Evolutionary conservation across 2,113 vertebrate genomes (phyloP).

Genomic region (Potamarius usumacintae): DNA sequence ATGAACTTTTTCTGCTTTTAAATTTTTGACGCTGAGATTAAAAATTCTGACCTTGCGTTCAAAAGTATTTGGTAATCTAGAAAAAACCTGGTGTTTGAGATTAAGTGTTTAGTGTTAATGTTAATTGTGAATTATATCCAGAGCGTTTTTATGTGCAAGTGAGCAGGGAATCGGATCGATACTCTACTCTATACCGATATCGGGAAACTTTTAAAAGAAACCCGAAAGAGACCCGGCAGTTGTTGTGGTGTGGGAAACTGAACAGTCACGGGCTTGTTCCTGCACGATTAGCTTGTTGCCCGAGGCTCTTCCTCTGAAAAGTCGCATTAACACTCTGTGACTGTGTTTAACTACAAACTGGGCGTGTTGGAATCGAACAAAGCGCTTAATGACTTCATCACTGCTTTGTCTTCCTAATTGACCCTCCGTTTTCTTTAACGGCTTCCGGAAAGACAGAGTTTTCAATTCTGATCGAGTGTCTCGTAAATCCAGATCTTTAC

Average conservation of each 20-base stretch:
- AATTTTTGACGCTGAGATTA: background rate
- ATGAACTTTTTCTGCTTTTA: background rate
- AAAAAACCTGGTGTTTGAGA: no score
- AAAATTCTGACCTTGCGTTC: background rate
- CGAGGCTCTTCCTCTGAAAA: constrained; percentile 24
- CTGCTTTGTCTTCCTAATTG: background rate
- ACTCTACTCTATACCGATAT: background rate
- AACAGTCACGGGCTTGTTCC: constrained; percentile 23
- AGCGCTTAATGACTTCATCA: background rate
- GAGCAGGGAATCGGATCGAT: background rate
- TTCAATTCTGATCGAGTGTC: background rate
- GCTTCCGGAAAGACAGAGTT: background rate
- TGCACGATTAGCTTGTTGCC: background rate
- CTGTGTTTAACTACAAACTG: background rate
- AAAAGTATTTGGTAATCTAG: background rate
- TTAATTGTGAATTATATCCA: no score
- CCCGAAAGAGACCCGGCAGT: background rate
- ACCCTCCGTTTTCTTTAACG: background rate
- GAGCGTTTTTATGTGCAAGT: background rate
- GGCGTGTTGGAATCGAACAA: background rate
- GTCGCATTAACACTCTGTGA: background rate
- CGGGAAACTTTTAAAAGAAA: background rate
- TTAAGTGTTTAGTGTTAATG: no score
- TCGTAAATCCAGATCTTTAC: background rate
- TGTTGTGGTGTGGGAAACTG: background rate